phyloP scores from a whole-genome alignment of 2,797 vertebrate species.

The Galago senegalensis region DNA sequence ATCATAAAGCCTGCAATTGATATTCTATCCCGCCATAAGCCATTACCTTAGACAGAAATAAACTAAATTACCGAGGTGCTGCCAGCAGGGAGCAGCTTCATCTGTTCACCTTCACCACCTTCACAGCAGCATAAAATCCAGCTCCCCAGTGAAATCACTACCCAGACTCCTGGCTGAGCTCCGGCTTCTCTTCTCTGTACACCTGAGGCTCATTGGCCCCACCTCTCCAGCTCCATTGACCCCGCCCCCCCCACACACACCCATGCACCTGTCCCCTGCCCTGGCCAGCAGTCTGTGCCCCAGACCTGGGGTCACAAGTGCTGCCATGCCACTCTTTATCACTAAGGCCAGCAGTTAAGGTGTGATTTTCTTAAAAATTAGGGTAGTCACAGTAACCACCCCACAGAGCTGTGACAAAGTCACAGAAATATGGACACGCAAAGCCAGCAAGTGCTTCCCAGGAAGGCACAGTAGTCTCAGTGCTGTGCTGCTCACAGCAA shows the following conservation, averaged over 20 bases:
- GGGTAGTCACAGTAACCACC: neutral
- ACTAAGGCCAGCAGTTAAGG: neutral
- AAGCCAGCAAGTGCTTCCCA: neutral
- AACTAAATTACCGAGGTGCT: neutral
- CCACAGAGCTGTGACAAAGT: neutral
- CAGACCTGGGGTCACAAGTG: neutral
- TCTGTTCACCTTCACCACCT: neutral
- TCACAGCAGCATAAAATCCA: neutral
- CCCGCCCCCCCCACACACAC: neutral
- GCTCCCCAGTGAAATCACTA: neutral
- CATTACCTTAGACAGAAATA: neutral
- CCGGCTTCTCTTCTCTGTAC: neutral
- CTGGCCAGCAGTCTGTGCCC: neutral
- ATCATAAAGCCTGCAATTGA: neutral
- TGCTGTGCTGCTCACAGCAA: too few species aligned
- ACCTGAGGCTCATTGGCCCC: neutral
- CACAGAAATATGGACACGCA: neutral
- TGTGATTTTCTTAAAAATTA: neutral
- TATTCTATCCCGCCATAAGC: neutral
- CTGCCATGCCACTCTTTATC: neutral
- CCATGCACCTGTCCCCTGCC: fast-evolving
- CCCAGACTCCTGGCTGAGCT: neutral
- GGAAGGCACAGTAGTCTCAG: neutral
- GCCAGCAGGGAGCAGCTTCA: neutral
- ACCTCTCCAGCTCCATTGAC: neutral